Evolutionary conservation across 1,140 invertebrate species (phyloP).

Genomic region (Eriosoma lanigerum): DNA sequence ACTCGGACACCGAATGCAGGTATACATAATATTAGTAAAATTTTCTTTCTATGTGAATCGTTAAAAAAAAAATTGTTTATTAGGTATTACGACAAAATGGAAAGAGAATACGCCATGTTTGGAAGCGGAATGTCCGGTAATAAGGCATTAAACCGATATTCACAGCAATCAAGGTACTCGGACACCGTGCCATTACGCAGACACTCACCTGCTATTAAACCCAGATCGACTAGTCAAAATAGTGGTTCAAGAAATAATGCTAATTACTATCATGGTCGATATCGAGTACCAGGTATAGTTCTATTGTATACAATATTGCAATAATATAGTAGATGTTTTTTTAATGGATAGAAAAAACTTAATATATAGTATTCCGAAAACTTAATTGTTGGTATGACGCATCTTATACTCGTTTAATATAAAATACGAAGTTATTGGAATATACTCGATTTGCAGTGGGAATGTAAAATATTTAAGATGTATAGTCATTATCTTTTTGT

Average conservation of each 20-base stretch:
- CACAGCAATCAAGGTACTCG: conserved; percentile 37
- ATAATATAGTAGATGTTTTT: too few relatives aligned
- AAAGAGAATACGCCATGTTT: conserved; percentile 54
- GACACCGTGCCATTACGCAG: conserved; percentile 37
- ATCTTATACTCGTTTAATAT: too few relatives aligned
- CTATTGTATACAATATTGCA: too few relatives aligned
- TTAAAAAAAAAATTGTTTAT: too few relatives aligned
- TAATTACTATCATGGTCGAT: conserved; percentile 6
- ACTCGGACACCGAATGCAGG: conserved; percentile 66
- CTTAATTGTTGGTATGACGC: too few relatives aligned
- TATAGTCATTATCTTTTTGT: too few relatives aligned
- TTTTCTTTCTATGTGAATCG: too few relatives aligned
- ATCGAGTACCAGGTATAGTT: conserved; percentile 6
- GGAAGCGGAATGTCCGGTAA: conserved; percentile 41
- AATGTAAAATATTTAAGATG: too few relatives aligned
- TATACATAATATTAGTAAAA: conserved; percentile 53
- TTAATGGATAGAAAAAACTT: too few relatives aligned
- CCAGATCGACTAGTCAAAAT: conserved; percentile 40
- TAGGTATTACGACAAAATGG: conserved; percentile 60
- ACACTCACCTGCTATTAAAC: conserved; percentile 40
- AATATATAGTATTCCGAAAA: too few relatives aligned
- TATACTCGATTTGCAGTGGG: too few relatives aligned
- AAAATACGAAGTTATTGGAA: too few relatives aligned
- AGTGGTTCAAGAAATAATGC: conserved; percentile 19
- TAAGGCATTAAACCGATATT: conserved; percentile 41